Evolutionary conservation across 1,140 invertebrate species (phyloP).

Genomic region (Heliconius hermathena): DNA sequence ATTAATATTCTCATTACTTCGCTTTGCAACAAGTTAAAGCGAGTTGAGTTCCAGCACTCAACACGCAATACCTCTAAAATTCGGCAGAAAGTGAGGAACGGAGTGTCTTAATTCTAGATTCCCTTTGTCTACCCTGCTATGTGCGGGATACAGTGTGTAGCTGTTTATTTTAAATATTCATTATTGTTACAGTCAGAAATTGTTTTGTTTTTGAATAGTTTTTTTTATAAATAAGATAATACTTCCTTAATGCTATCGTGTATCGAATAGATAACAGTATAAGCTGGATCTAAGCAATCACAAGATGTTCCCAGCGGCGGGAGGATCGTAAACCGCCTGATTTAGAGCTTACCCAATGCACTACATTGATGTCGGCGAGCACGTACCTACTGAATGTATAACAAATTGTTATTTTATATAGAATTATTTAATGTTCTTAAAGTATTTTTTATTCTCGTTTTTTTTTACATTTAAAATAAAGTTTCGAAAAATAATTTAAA

Average conservation of each 20-base stretch:
- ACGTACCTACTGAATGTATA: conserved; percentile 2
- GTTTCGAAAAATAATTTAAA: background rate
- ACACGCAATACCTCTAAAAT: too few species aligned
- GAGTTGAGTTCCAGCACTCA: too few species aligned
- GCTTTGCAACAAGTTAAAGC: too few species aligned
- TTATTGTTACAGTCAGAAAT: too few species aligned
- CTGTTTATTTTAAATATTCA: too few species aligned
- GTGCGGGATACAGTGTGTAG: too few species aligned
- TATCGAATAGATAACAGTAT: background rate
- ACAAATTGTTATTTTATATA: background rate
- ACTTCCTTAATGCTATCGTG: background rate
- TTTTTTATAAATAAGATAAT: background rate
- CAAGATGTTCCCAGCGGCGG: conserved; percentile 24
- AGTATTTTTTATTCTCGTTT: background rate
- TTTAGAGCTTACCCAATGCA: conserved; percentile 20
- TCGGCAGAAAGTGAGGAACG: too few species aligned
- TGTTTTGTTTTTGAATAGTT: too few species aligned
- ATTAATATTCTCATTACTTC: too few species aligned
- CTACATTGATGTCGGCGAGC: background rate
- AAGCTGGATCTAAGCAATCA: background rate
- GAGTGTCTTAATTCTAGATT: too few species aligned
- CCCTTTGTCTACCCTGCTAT: too few species aligned
- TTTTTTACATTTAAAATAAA: background rate
- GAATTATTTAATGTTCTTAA: background rate
- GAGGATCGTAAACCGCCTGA: conserved; percentile 36